Conservation (phyloP, 2,113 vertebrate species). For the Mobula hypostoma region DNA sequence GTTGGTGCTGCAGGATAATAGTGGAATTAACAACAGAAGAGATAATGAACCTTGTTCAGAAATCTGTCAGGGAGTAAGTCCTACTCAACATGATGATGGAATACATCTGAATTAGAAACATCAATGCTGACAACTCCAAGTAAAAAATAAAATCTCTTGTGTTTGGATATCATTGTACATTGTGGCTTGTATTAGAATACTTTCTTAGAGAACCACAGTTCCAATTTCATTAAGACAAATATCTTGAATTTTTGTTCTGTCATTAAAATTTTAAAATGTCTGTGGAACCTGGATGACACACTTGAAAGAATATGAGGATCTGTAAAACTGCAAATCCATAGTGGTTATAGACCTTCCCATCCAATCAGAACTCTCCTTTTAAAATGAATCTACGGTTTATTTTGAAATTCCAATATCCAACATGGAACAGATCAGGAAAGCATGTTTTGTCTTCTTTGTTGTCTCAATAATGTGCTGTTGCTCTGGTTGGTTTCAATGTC, state of each 20-base stretch:
- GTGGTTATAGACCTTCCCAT: not conserved
- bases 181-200: not conserved
- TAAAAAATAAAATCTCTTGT: not conserved
- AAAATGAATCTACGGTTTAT: not conserved
- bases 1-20: not conserved
- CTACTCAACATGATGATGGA: not conserved
- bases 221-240: not conserved
- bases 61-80: not conserved
- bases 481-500: not conserved
- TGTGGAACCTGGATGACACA: not conserved
- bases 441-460: not conserved
- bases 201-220: not conserved
- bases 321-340: not conserved
- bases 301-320: not conserved
- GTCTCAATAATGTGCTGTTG: not conserved
- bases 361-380: not conserved
- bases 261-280: not conserved
- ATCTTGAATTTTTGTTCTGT: not conserved
- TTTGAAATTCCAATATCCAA: not conserved
- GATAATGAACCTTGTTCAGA: not conserved
- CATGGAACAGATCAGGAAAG: not conserved
- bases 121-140: not conserved
- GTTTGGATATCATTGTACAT: not conserved
- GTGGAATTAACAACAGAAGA: not conserved
- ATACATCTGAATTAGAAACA: not conserved